A percentile compares a stretch with the other conserved stretches of the same genome.
These are phyloP conservation scores for Struthio camelus DNA, from an alignment of 2,113 vertebrate species.

Conservation along the genomic window DNA sequence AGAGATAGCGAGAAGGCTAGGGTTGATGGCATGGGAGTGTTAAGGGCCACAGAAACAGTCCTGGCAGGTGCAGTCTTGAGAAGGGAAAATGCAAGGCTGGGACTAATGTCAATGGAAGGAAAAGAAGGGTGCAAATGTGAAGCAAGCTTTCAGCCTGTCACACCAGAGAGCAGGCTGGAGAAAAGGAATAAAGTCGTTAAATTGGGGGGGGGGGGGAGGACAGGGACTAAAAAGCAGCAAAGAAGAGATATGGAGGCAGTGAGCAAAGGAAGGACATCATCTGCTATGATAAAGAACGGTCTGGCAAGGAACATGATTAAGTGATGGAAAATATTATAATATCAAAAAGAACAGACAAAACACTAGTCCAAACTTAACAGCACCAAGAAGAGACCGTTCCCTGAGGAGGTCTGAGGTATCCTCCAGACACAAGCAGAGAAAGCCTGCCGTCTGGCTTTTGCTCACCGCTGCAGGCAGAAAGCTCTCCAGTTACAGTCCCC, in stretches of 20 bases:
- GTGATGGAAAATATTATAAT: background rate
- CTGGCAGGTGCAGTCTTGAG: background rate
- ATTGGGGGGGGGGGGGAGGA: too few relatives aligned
- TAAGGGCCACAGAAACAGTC: background rate
- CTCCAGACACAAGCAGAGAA: slow-evolving; percentile 9
- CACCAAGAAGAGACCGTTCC: background rate
- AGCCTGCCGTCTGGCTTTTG: background rate
- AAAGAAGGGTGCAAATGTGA: background rate
- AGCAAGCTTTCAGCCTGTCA: background rate
- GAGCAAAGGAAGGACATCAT: background rate
- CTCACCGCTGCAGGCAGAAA: slow-evolving; percentile 11
- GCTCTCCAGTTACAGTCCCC: slow-evolving; percentile 22
- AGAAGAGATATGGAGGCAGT: background rate
- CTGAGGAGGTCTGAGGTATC: slow-evolving; percentile 16
- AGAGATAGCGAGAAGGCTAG: background rate
- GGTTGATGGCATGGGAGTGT: background rate
- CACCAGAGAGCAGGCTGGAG: background rate
- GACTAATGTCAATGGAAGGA: background rate
- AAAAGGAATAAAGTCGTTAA: background rate
- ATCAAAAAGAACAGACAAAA: background rate
- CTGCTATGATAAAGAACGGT: background rate
- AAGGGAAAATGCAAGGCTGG: background rate
- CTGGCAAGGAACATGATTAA: background rate
- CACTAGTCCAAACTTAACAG: background rate
- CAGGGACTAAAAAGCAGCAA: background rate